Percentiles rank a stretch among this genome's conserved stretches.
Conservation (phyloP, 2,113 vertebrate genomes). For the Synchiropus splendidus region DNA sequence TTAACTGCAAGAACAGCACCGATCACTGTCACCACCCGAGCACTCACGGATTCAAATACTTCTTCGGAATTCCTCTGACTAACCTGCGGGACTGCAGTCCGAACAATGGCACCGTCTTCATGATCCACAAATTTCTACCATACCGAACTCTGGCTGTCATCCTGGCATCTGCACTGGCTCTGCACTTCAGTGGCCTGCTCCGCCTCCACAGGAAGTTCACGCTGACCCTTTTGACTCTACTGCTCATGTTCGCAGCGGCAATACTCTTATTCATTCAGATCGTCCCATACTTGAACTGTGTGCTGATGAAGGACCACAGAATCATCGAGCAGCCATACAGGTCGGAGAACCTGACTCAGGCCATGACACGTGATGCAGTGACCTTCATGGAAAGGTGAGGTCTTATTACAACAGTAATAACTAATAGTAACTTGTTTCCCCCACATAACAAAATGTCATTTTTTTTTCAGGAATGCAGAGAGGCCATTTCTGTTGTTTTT, state of each 20-base stretch:
- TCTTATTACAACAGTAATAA: too few species aligned
- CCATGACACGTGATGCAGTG: constrained; percentile 68
- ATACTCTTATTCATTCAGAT: constrained; percentile 46
- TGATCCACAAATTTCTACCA: constrained; percentile 15
- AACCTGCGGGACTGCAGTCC: constrained; percentile 80
- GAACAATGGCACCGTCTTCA: constrained; percentile 67
- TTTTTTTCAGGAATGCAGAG: constrained; percentile 53
- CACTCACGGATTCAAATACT: constrained; percentile 77
- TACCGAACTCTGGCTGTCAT: constrained; percentile 22
- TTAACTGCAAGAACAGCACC: constrained; percentile 68
- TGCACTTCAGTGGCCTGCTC: constrained; percentile 42
- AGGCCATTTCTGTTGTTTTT: constrained; percentile 76
- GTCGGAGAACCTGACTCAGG: constrained; percentile 74
- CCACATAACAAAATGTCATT: neutral
- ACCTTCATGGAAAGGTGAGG: constrained; percentile 69
- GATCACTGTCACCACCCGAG: constrained; percentile 86
- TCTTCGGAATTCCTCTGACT: constrained; percentile 76
- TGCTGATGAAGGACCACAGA: constrained; percentile 70
- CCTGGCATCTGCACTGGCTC: constrained; percentile 30
- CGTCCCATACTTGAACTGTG: constrained; percentile 75
- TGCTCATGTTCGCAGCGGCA: neutral
- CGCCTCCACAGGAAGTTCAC: constrained; percentile 16
- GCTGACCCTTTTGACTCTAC: constrained; percentile 23
- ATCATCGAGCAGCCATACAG: constrained; percentile 74
- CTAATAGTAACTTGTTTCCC: too few species aligned